Conservation (phyloP, 2,113 vertebrate species). For the Heterotilapia buettikoferi region DNA sequence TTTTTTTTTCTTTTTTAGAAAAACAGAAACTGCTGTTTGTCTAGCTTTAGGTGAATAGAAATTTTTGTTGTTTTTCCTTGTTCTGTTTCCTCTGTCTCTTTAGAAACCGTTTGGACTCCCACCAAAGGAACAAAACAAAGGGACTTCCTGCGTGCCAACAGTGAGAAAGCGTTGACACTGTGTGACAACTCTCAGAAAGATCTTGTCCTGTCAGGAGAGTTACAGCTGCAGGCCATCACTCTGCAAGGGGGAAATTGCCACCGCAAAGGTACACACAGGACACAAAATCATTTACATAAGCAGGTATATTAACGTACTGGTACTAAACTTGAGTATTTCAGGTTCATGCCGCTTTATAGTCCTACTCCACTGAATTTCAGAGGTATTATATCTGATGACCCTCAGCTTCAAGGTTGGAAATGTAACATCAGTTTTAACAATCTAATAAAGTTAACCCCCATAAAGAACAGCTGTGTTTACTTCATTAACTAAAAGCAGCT, state of each 20-base stretch:
- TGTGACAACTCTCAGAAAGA: slow-evolving; percentile 23
- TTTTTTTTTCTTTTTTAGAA: background rate
- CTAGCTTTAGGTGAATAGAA: background rate
- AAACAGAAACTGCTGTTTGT: background rate
- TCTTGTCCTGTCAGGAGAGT: background rate
- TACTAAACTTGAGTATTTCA: background rate
- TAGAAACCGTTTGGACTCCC: background rate
- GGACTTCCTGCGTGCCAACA: background rate
- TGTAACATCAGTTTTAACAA: background rate
- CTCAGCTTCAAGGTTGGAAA: background rate
- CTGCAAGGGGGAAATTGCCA: slow-evolving; percentile 5
- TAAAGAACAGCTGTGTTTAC: background rate
- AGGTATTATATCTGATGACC: background rate
- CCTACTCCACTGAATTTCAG: background rate
- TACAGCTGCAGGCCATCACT: slow-evolving; percentile 35
- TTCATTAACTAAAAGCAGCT: background rate
- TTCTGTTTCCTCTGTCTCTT: background rate
- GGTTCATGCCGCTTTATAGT: background rate
- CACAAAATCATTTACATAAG: background rate
- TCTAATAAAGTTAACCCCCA: background rate
- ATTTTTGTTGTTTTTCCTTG: background rate
- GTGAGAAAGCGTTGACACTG: background rate
- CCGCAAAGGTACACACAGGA: slow-evolving; percentile 21
- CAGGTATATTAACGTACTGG: background rate
- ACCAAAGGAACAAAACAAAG: accelerated